These are phyloP conservation scores for Sprattus sprattus DNA, from an alignment of 2,113 vertebrate genomes.

Conservation along the genomic window DNA sequence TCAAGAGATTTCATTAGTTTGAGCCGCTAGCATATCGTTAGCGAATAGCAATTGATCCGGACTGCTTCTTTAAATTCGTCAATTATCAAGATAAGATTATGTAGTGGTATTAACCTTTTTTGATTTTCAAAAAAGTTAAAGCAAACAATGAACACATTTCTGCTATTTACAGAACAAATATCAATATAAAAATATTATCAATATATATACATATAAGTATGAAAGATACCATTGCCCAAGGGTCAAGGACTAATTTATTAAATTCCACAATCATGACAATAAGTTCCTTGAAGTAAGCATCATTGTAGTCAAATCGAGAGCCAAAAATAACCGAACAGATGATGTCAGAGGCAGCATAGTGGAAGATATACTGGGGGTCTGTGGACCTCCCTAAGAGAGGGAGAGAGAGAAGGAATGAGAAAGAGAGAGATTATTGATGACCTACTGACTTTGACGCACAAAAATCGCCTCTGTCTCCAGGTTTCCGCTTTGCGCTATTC, in stretches of 20 bases:
- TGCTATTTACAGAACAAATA: background rate
- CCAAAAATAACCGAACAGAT: constrained; percentile 64
- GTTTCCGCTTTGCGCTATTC: too few species aligned
- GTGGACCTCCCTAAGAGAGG: constrained; percentile 10
- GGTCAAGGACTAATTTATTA: constrained; percentile 12
- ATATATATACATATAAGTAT: too few species aligned
- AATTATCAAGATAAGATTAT: background rate
- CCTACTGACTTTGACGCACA: too few species aligned
- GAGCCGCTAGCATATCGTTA: too few species aligned
- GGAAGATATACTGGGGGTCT: constrained; percentile 42
- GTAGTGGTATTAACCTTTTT: background rate
- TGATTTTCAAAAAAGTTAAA: background rate
- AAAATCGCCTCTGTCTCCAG: too few species aligned
- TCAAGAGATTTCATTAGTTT: too few species aligned
- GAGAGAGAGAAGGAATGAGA: background rate
- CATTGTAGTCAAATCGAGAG: constrained; percentile 56
- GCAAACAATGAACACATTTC: background rate
- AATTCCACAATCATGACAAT: constrained; percentile 26
- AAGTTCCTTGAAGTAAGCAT: constrained; percentile 50
- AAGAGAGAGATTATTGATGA: too few species aligned
- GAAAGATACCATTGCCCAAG: constrained; percentile 34
- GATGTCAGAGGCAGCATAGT: constrained; percentile 55
- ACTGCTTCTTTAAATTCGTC: too few species aligned
- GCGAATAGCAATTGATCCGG: too few species aligned
- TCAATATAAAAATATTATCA: background rate